These are phyloP conservation scores for Odontomyia ornata DNA, from an alignment of 2,888 invertebrate genomes.

Conservation along the genomic window DNA sequence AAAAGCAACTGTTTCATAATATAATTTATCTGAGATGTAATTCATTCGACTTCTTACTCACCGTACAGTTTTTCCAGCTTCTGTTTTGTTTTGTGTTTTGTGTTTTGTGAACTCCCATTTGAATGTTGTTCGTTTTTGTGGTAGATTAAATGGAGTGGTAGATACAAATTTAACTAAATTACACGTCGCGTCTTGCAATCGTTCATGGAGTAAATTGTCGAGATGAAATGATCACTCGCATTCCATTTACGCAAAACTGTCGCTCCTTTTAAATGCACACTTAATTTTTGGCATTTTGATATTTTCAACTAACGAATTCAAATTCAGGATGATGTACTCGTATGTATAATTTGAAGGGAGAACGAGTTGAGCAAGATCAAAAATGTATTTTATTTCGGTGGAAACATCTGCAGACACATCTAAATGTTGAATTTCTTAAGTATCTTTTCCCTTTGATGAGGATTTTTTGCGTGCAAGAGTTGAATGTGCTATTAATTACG, in stretches of 20 bases:
- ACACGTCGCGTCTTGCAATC: background rate
- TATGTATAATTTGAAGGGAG: background rate
- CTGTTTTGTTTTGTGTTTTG: background rate
- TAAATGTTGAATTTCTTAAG: too few relatives aligned
- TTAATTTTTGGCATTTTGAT: constrained; percentile 5
- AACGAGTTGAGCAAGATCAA: background rate
- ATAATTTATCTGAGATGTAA: background rate
- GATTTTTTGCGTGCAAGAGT: too few relatives aligned
- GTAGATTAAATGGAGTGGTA: background rate
- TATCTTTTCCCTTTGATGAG: too few relatives aligned
- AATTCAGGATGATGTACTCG: background rate
- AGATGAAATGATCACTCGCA: background rate
- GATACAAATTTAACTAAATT: constrained; percentile 10
- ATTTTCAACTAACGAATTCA: constrained; percentile 5
- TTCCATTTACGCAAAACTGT: background rate
- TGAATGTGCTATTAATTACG: too few relatives aligned
- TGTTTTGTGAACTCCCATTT: background rate
- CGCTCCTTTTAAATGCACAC: background rate
- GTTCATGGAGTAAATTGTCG: constrained; percentile 1
- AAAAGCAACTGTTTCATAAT: constrained; percentile 10
- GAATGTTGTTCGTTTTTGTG: background rate
- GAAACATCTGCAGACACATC: too few relatives aligned
- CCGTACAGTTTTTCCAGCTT: background rate
- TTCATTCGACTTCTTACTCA: background rate
- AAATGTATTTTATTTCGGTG: too few relatives aligned